These are phyloP conservation scores for Prinia subflava DNA, from an alignment of 2,113 vertebrate genomes.

Conservation along the genomic window DNA sequence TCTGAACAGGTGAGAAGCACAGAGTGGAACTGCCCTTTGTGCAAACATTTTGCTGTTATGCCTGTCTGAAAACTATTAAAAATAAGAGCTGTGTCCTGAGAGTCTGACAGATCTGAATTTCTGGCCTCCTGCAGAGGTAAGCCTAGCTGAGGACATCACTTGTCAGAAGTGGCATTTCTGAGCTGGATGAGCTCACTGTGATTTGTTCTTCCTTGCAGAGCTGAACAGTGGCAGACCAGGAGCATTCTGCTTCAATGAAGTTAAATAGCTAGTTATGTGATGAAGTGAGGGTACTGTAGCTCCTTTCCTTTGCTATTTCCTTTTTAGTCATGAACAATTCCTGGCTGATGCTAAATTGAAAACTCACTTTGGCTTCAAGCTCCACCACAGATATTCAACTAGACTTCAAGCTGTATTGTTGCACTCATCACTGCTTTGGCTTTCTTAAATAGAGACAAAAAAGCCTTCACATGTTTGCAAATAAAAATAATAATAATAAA, in stretches of 20 bases:
- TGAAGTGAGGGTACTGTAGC: neutral
- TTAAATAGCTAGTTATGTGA: neutral
- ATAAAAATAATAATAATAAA: neutral
- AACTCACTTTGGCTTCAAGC: neutral
- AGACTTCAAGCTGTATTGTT: neutral
- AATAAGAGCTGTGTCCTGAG: neutral
- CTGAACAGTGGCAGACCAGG: neutral
- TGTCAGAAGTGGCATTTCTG: neutral
- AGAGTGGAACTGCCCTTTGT: neutral
- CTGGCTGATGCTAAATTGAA: neutral
- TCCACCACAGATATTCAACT: neutral
- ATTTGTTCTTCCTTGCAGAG: neutral
- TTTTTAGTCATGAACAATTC: neutral
- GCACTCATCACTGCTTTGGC: neutral
- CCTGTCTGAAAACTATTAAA: neutral
- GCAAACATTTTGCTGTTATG: neutral
- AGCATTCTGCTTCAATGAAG: neutral
- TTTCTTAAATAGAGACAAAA: neutral
- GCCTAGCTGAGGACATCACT: neutral
- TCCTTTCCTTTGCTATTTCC: neutral
- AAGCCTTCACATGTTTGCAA: neutral
- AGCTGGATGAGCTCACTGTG: neutral
- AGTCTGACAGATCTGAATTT: neutral
- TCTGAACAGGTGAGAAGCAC: neutral
- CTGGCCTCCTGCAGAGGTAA: neutral